Evolutionary conservation across 2,888 invertebrate genomes (phyloP), one percentile per base, ranked within the genome.

Genomic region (Ferrisia virgata): DNA sequence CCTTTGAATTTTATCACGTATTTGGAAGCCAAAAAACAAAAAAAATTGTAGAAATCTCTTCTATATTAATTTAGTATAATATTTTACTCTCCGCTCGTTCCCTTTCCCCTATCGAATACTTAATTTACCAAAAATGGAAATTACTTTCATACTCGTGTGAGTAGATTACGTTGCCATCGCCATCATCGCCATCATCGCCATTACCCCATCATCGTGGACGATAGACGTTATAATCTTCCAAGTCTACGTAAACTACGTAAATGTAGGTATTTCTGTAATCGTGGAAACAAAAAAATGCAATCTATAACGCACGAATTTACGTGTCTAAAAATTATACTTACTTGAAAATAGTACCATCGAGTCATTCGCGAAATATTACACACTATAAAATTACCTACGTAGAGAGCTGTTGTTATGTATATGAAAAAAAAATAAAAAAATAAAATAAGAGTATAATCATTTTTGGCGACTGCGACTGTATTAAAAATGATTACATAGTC

Each of bases 401-500:
- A 0, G 53, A 47, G 53, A 53, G 18, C 53, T 11, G 22, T 53
- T 53, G 53, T 53, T 53, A 53, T 22, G 53, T 53, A n/a, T n/a
- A n/a, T n/a, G n/a, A n/a, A n/a, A n/a, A n/a, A n/a, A n/a, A n/a
- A n/a, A n/a, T n/a, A n/a, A n/a, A n/a, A n/a, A n/a, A n/a, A n/a
- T n/a, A n/a, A n/a, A n/a, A n/a, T n/a, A n/a, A n/a, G n/a, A n/a
- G n/a, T n/a, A 18, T 53, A 28, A 64, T 28, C 28, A 64, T 28
- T 64, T 64, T 64, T 64, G 64, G 64, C 64, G 64, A 64, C 64
- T 64, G 64, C 64, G 64, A 64, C 64, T 64, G 13, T 58, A 58
- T 64, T 64, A 64, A 76, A 76, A 36, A 36, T 76, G 72, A 76
- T 76, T 76, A 76, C 72, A 76, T 76, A n/a, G 72, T 36, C 36